Base-by-base conservation (phyloP, 2,113 vertebrate species). In the Corythornis vintsioides region DNA sequence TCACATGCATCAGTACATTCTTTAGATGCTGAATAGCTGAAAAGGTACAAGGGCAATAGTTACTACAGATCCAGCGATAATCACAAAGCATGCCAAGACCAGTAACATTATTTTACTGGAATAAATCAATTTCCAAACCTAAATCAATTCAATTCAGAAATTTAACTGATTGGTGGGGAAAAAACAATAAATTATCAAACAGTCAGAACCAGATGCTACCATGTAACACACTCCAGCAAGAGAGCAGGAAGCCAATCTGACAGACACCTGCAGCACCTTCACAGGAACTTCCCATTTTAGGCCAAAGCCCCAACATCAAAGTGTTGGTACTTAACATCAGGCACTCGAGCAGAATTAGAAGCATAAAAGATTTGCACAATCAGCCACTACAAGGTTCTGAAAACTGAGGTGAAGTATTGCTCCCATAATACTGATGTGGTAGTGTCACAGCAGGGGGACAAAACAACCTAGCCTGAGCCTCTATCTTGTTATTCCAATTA, bases 401-500 rank as follows among this genome's bases (percentile, higher is more conserved):
- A 76, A 82, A 87, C 15, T 4, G 47, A 81, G 40, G 81, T 70
- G 63, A 89, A 76, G 59, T 67, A 86, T 20, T 0, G 0, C 69
- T 71, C 52, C 15, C 24, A 1, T 16, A 65, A 79, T 6, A 82
- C 48, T 52, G 50, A 82, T 31, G 42, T 63, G 42, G 43, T 67
- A 24, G 59, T 40, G 70, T 35, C 89, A 90, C 78, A 91, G 70
- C 74, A 55, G 66, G 82, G 66, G 47, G 26, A 89, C 71, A 82
- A 87, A 83, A 66, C 67, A 92, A 83, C 84, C 64, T 9, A 59
- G 64, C 56, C 90, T 77, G 69, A 4, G 28, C 56, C 69, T 80
- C 84, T 87, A 5, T 71, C 87, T 71, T 79, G 74, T 89, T 92
- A 91, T 43, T 85, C 87, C 81, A 90, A 89, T 92, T 87, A 92